Percentiles rank a stretch among this genome's conserved stretches.
These are phyloP conservation scores for Knipowitschia caucasica DNA, from an alignment of 2,797 vertebrate genomes.

Conservation along the genomic window DNA sequence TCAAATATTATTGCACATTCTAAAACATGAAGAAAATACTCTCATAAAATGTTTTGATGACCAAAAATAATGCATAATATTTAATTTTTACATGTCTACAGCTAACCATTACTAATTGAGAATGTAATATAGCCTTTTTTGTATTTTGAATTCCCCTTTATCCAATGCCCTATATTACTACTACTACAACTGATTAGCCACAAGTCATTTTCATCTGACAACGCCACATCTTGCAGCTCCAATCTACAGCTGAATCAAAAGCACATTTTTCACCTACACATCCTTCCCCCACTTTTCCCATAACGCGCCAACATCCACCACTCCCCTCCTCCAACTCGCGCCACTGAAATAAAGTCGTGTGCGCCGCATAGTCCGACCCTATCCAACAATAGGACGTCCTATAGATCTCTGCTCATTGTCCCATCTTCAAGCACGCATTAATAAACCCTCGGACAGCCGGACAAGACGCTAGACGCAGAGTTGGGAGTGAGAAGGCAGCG, in stretches of 20 bases:
- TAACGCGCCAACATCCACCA: constrained; percentile 69
- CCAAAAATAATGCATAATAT: too few relatives aligned
- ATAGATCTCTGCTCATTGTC: constrained; percentile 81
- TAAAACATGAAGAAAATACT: too few relatives aligned
- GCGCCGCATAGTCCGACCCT: constrained; percentile 30
- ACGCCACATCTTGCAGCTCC: too few relatives aligned
- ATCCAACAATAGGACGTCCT: constrained; percentile 59
- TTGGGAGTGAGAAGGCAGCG: constrained; percentile 85
- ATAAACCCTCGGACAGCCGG: constrained; percentile 86
- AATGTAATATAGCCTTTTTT: too few relatives aligned
- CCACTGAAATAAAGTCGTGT: constrained; percentile 27
- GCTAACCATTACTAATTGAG: too few relatives aligned
- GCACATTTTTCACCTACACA: constrained; percentile 56
- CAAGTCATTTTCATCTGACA: too few relatives aligned
- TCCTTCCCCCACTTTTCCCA: constrained; percentile 40
- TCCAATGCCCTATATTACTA: too few relatives aligned
- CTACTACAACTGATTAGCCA: too few relatives aligned
- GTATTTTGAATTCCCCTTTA: too few relatives aligned
- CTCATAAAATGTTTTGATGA: too few relatives aligned
- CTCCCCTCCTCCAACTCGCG: constrained; percentile 39
- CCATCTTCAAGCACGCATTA: constrained; percentile 91
- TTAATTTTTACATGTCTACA: too few relatives aligned
- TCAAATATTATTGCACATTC: too few relatives aligned
- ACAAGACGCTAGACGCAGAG: constrained; percentile 93
- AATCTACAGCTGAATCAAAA: constrained; percentile 42